These are phyloP conservation scores for Ceryle rudis DNA, from an alignment of 2,797 vertebrate species.

Conservation along the genomic window DNA sequence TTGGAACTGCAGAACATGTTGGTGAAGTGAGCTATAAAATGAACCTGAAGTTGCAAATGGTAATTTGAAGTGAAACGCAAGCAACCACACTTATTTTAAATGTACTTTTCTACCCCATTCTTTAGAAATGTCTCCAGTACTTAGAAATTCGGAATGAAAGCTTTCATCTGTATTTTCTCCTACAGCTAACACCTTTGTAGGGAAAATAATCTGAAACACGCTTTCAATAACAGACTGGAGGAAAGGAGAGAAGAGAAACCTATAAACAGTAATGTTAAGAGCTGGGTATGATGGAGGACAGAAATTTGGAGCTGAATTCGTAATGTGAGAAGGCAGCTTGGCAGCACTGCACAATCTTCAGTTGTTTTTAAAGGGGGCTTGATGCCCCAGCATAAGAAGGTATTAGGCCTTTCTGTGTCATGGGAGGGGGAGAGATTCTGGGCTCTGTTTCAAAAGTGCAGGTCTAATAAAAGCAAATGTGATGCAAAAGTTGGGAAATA, in stretches of 20 bases:
- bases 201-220: neutral
- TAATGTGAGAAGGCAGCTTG: neutral
- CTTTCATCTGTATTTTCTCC: neutral
- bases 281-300: neutral
- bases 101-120: neutral
- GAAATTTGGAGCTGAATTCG: neutral
- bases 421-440: neutral
- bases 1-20: neutral
- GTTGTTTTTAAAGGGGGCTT: neutral
- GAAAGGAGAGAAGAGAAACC: neutral
- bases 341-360: neutral
- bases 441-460: neutral
- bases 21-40: slow-evolving; percentile 14
- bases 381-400: neutral
- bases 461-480: neutral
- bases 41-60: neutral
- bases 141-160: neutral
- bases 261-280: neutral
- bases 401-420: neutral
- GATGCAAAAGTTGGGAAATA: neutral
- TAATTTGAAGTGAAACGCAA: slow-evolving; percentile 2
- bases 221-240: neutral
- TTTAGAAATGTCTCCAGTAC: neutral
- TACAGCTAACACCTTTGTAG: neutral
- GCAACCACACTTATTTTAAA: neutral